Evolutionary conservation across 2,888 invertebrate species (phyloP), one percentile per base, ranked within the genome.

Genomic region (Himalopsyche anomala): DNA sequence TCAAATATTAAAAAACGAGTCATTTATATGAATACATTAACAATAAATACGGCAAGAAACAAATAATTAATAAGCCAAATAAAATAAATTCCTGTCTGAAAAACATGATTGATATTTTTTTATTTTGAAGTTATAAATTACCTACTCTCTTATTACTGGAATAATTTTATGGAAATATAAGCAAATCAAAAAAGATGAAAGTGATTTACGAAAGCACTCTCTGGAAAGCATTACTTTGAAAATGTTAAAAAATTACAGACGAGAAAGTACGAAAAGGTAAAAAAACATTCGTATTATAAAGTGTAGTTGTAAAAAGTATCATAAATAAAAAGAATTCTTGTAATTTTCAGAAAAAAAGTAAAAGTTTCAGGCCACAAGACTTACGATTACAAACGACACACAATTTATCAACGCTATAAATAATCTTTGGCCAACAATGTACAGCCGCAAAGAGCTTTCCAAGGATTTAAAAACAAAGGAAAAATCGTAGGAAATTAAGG

Each of bases 371-470:
- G 28, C 62, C 62, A 28, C 19, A 42, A 42, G 80, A 42, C 42
- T 80, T 80, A 80, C 17, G 80, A 40, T 80, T 80, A 80, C 80
- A 80, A 80, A 80, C 42, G 80, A 80, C 80, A 80, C n/a, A n/a
- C 80, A 80, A 19, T 80, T 80, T 80, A 80, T 80, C 80, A 80
- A 80, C 80, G 80, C 36, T 42, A 38, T 80, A 42, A 40, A 80
- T 80, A 80, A 80, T 80, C 80, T 42, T 40, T 38, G 42, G 42
- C 80, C 42, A 80, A 80, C 40, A 40, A 80, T 80, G 38, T n/a
- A 36, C 40, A n/a, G 80, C 40, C 80, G 42, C 19, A 36, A 11
- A 80, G 28, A 42, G 80, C 80, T 80, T 80, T 42, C 17, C 15
- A 36, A 80, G 42, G 80, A 42, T 80, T 62, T 62, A 62, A 62